A percentile compares a stretch with the other conserved stretches of the same genome.
phyloP scores from a whole-genome alignment of 2,888 invertebrate genomes.

The Drosophila nr. perissopoda region DNA sequence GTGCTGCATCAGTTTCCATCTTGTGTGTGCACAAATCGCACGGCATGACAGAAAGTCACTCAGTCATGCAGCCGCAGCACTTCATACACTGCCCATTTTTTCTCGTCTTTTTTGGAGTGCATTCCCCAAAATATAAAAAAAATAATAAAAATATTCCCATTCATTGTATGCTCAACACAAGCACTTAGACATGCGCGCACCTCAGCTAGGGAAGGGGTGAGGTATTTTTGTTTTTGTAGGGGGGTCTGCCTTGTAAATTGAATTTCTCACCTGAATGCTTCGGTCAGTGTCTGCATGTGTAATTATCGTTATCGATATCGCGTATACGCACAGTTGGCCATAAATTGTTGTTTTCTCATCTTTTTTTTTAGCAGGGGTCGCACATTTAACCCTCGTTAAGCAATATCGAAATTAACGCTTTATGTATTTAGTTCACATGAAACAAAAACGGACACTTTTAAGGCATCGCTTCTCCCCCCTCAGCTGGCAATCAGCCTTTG shows the following conservation, averaged over 20 bases:
- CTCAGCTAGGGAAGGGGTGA: background rate
- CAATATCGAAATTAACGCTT: conserved; percentile 78
- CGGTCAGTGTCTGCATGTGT: conserved; percentile 60
- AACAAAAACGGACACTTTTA: conserved; percentile 76
- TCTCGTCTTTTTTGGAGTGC: conserved; percentile 5
- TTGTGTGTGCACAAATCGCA: conserved; percentile 49
- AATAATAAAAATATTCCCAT: conserved; percentile 4
- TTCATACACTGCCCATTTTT: conserved; percentile 48
- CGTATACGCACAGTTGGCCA: conserved; percentile 67
- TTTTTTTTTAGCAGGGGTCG: conserved; percentile 13
- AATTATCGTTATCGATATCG: conserved; percentile 77
- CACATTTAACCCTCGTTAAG: conserved; percentile 74
- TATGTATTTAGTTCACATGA: conserved; percentile 63
- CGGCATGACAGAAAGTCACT: conserved; percentile 70
- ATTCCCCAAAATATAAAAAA: conserved; percentile 7
- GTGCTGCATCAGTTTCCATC: conserved; percentile 19
- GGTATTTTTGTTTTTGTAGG: background rate
- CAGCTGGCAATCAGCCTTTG: conserved; percentile 29
- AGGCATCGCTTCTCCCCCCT: conserved; percentile 43
- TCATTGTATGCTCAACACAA: conserved; percentile 9
- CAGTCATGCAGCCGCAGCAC: conserved; percentile 71
- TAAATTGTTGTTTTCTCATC: conserved; percentile 22
- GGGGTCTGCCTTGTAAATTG: conserved; percentile 55
- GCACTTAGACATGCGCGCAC: conserved; percentile 30
- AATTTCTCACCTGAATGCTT: conserved; percentile 75